Conservation (phyloP, 2,888 invertebrate genomes). For the Timema cristinae region DNA sequence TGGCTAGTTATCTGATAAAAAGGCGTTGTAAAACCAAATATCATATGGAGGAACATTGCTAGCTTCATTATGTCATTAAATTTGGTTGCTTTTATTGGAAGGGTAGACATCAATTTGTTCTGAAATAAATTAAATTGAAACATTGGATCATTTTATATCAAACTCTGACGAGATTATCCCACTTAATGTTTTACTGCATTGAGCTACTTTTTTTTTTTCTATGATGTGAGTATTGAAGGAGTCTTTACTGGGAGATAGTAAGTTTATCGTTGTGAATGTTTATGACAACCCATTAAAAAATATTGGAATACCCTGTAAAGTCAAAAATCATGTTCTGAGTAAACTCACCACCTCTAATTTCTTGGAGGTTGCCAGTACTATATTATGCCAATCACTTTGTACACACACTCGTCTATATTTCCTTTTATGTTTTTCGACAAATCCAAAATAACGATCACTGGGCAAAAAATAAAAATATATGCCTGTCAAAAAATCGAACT, state of each 20-base stretch:
- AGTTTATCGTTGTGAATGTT: background rate
- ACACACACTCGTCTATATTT: background rate
- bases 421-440: background rate
- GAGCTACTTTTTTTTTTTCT: background rate
- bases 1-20: background rate
- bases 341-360: background rate
- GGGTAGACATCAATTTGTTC: background rate
- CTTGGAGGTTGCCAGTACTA: background rate
- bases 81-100: background rate
- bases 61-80: background rate
- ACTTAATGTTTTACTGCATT: background rate
- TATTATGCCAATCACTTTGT: background rate
- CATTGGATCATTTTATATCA: background rate
- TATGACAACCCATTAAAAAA: background rate
- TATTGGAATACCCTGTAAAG: background rate
- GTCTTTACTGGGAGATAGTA: background rate
- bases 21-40: background rate
- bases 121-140: background rate
- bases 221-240: background rate
- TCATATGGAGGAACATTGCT: background rate
- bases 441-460: background rate
- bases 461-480: background rate
- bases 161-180: background rate
- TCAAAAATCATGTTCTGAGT: background rate
- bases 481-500: no score